Evolutionary conservation across 2,113 vertebrate genomes (phyloP), one percentile per base, ranked within the genome.

Genomic region (Psammodynastes pulverulentus): DNA sequence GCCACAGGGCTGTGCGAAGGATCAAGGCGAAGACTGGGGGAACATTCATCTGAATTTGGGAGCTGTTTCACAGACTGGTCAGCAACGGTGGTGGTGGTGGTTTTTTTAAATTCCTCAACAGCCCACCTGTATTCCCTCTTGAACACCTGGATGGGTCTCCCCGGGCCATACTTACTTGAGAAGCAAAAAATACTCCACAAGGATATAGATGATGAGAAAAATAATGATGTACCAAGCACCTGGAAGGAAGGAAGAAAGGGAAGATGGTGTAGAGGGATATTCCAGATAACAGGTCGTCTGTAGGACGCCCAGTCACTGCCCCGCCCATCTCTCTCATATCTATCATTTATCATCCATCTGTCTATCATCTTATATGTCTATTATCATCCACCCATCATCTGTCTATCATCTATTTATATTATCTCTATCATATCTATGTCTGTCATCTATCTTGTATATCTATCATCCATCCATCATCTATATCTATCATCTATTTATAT

Each of bases 151-250:
- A 21, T 9, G 15, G 62, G 13, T 3, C n/a, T n/a, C 12, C 62
- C 12, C 24, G 43, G 90, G 26, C 43, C 10, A 24, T 7, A 72
- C 97, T 96, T 84, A 97, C 97, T 97, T 97, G 94, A 97, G 96
- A 92, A 97, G 97, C 92, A 96, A 95, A 93, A 97, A 97, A 86
- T 97, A 96, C 2, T 97, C 95, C 93, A 97, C 95, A 52, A 97
- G 89, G 92, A 97, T 97, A 93, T 97, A 97, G 5, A 97, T 4
- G 86, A 97, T 95, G 9, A 97, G 96, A 13, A 97, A 97, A 54
- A 96, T 95, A 34, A 97, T 93, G 53, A 97, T 97, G 49, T 96
- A 95, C 95, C 96, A 96, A 92, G 96, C 94, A 0, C 96, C 96
- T 97, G 89, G 21, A 52, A 54, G 51, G 21, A 52, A 54, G 51